A percentile compares a stretch with the other conserved stretches of the same genome.
phyloP scores from a whole-genome alignment of 2,888 invertebrate genomes.

The Limnephilus marmoratus region DNA sequence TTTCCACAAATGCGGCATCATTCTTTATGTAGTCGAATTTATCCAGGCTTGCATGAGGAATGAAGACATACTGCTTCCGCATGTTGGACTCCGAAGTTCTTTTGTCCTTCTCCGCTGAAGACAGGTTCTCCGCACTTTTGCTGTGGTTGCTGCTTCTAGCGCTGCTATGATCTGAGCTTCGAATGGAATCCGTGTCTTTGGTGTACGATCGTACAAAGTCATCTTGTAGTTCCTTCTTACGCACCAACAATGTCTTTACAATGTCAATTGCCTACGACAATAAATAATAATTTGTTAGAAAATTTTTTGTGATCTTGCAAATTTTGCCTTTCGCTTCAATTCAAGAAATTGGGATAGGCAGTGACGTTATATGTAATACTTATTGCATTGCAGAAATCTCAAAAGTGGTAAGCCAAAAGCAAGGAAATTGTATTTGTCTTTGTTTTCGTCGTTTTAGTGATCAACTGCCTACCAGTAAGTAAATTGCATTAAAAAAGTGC shows the following conservation, averaged over 20 bases:
- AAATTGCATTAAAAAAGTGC: too few relatives aligned
- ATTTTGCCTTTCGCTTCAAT: not conserved
- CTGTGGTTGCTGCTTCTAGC: constrained; percentile 68
- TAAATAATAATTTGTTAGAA: not conserved
- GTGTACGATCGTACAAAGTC: not conserved
- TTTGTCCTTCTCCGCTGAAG: constrained; percentile 63
- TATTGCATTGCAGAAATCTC: too few relatives aligned
- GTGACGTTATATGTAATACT: too few relatives aligned
- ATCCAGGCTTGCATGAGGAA: constrained; percentile 80
- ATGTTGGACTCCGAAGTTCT: constrained; percentile 69
- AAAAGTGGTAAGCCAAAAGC: too few relatives aligned
- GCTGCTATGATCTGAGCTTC: constrained; percentile 56
- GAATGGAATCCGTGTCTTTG: constrained; percentile 68
- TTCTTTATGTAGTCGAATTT: constrained; percentile 80
- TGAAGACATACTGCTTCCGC: constrained; percentile 80
- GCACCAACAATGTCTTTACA: constrained; percentile 80
- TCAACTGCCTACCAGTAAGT: too few relatives aligned
- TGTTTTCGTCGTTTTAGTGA: too few relatives aligned
- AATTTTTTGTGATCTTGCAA: not conserved
- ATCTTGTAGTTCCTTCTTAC: constrained; percentile 70
- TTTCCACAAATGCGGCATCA: constrained; percentile 80
- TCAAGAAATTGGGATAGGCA: not conserved
- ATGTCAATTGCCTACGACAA: constrained; percentile 79
- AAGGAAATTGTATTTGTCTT: too few relatives aligned
- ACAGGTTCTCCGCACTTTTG: constrained; percentile 65